Evolutionary conservation across 2,888 invertebrate species (phyloP).

Genomic region (Sabellastarte sp.): DNA sequence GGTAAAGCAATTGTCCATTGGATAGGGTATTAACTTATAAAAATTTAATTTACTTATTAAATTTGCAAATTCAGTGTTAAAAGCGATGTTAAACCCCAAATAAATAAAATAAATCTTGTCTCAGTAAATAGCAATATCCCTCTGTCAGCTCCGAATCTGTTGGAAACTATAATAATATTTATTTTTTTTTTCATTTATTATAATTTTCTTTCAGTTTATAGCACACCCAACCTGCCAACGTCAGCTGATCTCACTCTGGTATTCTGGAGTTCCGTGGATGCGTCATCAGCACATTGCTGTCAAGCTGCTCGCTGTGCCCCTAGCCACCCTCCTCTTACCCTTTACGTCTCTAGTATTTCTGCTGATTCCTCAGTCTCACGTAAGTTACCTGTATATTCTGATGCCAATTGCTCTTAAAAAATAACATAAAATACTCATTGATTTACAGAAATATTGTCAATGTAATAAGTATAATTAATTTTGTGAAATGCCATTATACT

Average conservation of each 20-base stretch:
- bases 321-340: conserved; percentile 36
- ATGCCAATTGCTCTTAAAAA: background rate
- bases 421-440: background rate
- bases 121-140: too few relatives aligned
- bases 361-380: conserved; percentile 38
- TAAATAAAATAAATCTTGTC: too few relatives aligned
- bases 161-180: too few relatives aligned
- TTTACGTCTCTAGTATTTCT: conserved; percentile 38
- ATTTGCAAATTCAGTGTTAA: too few relatives aligned
- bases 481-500: too few relatives aligned
- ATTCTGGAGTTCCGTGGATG: conserved; percentile 39
- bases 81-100: too few relatives aligned
- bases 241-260: conserved; percentile 42
- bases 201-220: conserved; percentile 38
- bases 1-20: too few relatives aligned
- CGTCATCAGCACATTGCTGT: conserved; percentile 34
- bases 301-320: conserved; percentile 33
- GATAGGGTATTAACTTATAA: too few relatives aligned
- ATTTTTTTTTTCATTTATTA: too few relatives aligned
- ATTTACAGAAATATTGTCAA: background rate
- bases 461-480: too few relatives aligned
- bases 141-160: too few relatives aligned
- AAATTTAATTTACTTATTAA: too few relatives aligned
- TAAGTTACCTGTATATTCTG: conserved; percentile 16
- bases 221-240: conserved; percentile 44